Evolutionary conservation across 2,888 invertebrate genomes (phyloP).

Genomic region (Baccha elongata): DNA sequence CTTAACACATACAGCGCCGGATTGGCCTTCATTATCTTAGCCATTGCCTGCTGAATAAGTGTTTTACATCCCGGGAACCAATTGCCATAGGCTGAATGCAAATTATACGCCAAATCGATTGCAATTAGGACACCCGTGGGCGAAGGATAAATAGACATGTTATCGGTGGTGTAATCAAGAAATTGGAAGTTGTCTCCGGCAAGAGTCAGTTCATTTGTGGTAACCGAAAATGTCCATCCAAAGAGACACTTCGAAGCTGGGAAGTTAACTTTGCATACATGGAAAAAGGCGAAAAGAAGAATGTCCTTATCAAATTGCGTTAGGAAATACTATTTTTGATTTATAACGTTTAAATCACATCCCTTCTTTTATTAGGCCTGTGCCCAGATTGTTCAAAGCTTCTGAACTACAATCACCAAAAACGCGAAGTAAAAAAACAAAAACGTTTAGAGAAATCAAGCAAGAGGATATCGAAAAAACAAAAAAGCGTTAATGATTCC

Average conservation of each 20-base stretch:
- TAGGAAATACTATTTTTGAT: too few relatives aligned
- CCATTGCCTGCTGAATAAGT: constrained; percentile 99
- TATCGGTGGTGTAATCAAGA: constrained; percentile 99
- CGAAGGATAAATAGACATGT: constrained; percentile 99
- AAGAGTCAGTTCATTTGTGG: constrained; percentile 98
- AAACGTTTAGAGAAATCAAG: constrained; percentile 72
- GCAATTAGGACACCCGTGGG: constrained; percentile 98
- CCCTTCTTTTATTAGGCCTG: too few relatives aligned
- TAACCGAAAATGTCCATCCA: constrained; percentile 89
- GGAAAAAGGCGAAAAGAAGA: constrained; percentile 93
- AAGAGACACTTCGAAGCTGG: constrained; percentile 92
- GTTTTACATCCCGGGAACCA: constrained; percentile 99
- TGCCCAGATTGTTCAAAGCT: constrained; percentile 95
- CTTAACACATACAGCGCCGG: constrained; percentile 98
- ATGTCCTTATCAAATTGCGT: constrained; percentile 97
- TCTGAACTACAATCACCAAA: constrained; percentile 94
- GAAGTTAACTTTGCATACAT: constrained; percentile 98
- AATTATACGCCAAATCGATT: constrained; percentile 98
- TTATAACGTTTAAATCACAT: too few relatives aligned
- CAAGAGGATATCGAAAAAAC: constrained; percentile 21
- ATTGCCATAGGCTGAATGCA: constrained; percentile 99
- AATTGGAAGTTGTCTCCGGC: constrained; percentile 98
- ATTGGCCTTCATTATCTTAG: constrained; percentile 99
- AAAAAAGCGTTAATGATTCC: background rate
- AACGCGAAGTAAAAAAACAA: constrained; percentile 88